phyloP scores from a whole-genome alignment of 2,113 vertebrate genomes.

The Halcyon malimbica region DNA sequence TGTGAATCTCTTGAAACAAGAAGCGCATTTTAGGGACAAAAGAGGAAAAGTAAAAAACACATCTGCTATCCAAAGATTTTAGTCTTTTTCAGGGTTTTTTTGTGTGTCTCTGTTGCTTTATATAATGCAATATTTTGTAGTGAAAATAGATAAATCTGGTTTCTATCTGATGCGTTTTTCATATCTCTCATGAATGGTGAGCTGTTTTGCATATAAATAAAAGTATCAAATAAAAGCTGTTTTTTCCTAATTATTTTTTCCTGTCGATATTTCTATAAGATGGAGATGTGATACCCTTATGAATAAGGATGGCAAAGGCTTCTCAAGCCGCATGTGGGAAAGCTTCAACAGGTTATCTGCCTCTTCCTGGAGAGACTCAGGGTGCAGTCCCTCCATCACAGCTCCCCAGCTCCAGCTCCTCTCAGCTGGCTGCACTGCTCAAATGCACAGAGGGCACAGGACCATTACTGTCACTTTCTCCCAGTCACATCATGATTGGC shows the following conservation, averaged over 20 bases:
- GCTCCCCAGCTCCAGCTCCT: not conserved
- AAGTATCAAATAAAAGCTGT: conserved; percentile 80
- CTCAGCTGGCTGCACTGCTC: not conserved
- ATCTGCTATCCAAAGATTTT: conserved; percentile 99
- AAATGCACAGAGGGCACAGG: not conserved
- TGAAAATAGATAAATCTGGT: conserved; percentile 93
- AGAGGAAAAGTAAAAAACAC: conserved; percentile 73
- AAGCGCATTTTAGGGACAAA: conserved; percentile 85
- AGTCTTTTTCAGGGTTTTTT: conserved; percentile 95
- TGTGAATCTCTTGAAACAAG: conserved; percentile 87
- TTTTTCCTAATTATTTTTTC: conserved; percentile 72
- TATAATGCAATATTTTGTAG: conserved; percentile 98
- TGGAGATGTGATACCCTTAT: not conserved
- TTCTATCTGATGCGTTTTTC: conserved; percentile 95
- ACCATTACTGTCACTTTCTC: not conserved
- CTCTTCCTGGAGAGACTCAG: not conserved
- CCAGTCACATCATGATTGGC: not conserved
- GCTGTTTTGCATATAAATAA: conserved; percentile 93
- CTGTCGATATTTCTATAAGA: conserved; percentile 1
- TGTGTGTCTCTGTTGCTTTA: conserved; percentile 95
- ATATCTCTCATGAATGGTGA: conserved; percentile 91
- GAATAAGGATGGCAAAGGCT: not conserved
- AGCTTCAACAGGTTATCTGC: conserved; percentile 51
- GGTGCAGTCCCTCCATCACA: not conserved
- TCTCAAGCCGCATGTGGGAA: accelerated